Evolutionary conservation across 2,797 vertebrate species (phyloP).

Genomic region (Girardinus metallicus): DNA sequence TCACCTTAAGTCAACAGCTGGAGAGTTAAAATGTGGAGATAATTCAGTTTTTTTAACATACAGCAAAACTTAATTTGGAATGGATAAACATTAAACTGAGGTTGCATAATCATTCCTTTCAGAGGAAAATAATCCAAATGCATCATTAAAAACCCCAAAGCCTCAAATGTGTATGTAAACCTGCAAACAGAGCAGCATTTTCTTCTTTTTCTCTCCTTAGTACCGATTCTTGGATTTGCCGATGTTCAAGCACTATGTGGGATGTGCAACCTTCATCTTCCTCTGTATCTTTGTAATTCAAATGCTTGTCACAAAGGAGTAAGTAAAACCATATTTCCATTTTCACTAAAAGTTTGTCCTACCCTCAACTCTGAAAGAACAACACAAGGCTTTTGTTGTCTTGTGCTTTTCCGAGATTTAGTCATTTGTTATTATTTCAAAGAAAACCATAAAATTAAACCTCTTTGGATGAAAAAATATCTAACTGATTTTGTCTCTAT

Average conservation of each 20-base stretch:
- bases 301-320: conserved; percentile 86
- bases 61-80: not conserved
- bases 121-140: not conserved
- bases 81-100: not conserved
- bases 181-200: not conserved
- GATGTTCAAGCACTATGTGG: conserved; percentile 89
- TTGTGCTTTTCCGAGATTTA: not conserved
- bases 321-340: conserved; percentile 63
- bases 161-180: not conserved
- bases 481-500: conserved; percentile 27
- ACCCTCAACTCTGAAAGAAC: not conserved
- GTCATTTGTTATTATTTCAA: not conserved
- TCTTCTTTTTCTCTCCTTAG: conserved; percentile 70
- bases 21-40: not conserved
- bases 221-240: conserved; percentile 91
- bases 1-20: not conserved
- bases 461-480: not conserved
- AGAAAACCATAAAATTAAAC: not conserved
- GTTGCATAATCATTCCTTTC: not conserved
- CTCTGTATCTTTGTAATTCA: conserved; percentile 92
- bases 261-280: conserved; percentile 89
- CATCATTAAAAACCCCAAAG: not conserved
- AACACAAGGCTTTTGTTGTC: not conserved
- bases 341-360: not conserved
- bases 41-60: not conserved